phyloP scores from a whole-genome alignment of 2,797 vertebrate species.

The Chrosomus eos region DNA sequence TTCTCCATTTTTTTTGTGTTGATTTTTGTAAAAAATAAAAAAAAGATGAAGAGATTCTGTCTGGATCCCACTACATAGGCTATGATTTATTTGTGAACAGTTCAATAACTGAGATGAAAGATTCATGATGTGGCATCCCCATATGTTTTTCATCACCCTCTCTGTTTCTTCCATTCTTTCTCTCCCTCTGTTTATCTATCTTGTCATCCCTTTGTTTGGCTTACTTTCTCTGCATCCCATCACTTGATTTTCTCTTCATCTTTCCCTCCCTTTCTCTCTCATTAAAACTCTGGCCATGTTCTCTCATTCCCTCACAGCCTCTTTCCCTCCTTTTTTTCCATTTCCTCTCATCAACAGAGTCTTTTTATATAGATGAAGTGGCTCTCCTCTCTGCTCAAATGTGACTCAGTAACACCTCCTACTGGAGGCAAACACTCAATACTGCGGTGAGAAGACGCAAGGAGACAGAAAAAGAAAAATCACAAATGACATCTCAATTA shows the following conservation, averaged over 20 bases:
- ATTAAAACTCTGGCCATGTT: conserved; percentile 53
- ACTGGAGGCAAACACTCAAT: conserved; percentile 6
- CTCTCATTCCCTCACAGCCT: conserved; percentile 21
- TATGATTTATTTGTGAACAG: conserved; percentile 49
- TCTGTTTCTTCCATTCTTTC: conserved; percentile 23
- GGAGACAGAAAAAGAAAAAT: neutral
- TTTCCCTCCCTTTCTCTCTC: conserved; percentile 33
- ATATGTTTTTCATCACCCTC: conserved; percentile 34
- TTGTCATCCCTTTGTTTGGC: conserved; percentile 3
- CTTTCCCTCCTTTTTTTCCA: conserved; percentile 33
- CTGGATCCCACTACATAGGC: conserved; percentile 17
- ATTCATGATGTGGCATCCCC: conserved; percentile 49
- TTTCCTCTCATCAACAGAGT: conserved; percentile 50
- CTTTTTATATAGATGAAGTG: conserved; percentile 53
- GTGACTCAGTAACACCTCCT: conserved; percentile 44
- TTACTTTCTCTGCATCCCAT: conserved; percentile 14
- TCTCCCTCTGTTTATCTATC: neutral
- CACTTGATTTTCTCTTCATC: conserved; percentile 10
- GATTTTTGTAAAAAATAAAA: conserved; percentile 19
- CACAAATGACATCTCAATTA: neutral
- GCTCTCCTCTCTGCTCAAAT: conserved; percentile 6
- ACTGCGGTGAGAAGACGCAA: neutral
- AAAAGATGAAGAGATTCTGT: neutral
- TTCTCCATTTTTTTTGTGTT: neutral
- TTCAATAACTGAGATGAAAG: conserved; percentile 57